Percentiles rank a stretch among this genome's conserved stretches.
Evolutionary conservation across 2,888 invertebrate species (phyloP).

Genomic region (Agrochola litura): DNA sequence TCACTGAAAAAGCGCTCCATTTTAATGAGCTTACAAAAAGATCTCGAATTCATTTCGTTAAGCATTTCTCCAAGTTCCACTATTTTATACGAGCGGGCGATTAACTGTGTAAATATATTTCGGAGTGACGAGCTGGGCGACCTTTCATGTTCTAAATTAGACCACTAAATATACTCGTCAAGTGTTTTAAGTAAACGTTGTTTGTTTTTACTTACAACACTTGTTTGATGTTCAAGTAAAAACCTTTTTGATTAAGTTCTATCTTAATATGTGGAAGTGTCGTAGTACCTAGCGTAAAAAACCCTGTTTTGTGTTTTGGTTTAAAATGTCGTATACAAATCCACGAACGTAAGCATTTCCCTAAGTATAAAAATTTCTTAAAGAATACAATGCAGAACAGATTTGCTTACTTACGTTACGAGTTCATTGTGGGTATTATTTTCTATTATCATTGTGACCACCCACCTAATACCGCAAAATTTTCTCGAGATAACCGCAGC

Average conservation of each 20-base stretch:
- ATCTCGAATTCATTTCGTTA: constrained; percentile 37
- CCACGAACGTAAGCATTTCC: not conserved
- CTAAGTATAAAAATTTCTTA: not conserved
- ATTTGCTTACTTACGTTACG: not conserved
- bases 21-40: constrained; percentile 53
- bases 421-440: constrained; percentile 15
- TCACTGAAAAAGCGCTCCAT: constrained; percentile 55
- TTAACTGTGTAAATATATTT: constrained; percentile 55
- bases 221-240: constrained; percentile 38
- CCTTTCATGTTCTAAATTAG: constrained; percentile 45
- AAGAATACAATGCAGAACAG: not conserved
- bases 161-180: constrained; percentile 42
- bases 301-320: not conserved
- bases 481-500: constrained; percentile 19
- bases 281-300: not conserved
- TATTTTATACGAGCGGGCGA: constrained; percentile 32
- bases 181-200: constrained; percentile 52
- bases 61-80: constrained; percentile 32
- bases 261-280: constrained; percentile 16
- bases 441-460: constrained; percentile 23
- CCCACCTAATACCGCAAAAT: constrained; percentile 28
- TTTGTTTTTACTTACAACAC: constrained; percentile 43
- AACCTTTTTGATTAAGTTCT: constrained; percentile 40
- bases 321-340: not conserved
- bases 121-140: constrained; percentile 26